Base-by-base conservation (phyloP, 2,888 invertebrate species). In the Diarsia dahlii region DNA sequence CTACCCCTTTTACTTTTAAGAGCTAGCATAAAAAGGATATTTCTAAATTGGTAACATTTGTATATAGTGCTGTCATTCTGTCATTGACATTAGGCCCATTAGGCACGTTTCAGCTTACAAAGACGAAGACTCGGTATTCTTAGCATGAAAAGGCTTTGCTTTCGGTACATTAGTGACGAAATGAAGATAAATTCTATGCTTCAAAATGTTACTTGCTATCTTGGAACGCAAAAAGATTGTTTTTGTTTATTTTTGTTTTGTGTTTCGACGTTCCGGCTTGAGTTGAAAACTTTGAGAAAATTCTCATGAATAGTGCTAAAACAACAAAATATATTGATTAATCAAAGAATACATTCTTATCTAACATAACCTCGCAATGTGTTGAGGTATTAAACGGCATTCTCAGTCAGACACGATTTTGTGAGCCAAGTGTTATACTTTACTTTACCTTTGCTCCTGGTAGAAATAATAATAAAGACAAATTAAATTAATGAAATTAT, bases 181-280 rank as follows among this genome's bases (percentile, higher is more conserved):
- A 72, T 65, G 6, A 48, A 58, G n/a, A 62, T 28, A 23, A 3
- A 1, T 2, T 28, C 0, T 56, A 83, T 71, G 84, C 28, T 79
- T 6, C 5, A 78, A 23, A 3, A 34, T 0, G 4, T 50, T 50
- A 54, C 6, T 23, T 56, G 5, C 0, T 0, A 0, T 18, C 1
- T 8, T 74, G 70, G 70, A 79, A 79, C 68, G 58, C 34, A 8
- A 1, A 34, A 39, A 28, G n/a, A 10, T 56, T 74, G 78, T 74
- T 84, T 76, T 56, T 74, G 78, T 74, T 84, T 76, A 54, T 73
- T 71, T 78, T 82, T 23, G 39, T 76, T 69, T 69, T 67, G 62
- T 76, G 12, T 34, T 28, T 8, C 50, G 45, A 54, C 52, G 15
- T 50, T 46, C 15, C 54, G 46, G 34, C 6, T 56, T 34, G 9